A percentile compares a stretch with the other conserved stretches of the same genome.
Evolutionary conservation across 1,140 invertebrate species (phyloP).

Genomic region (Drosophila truncata): DNA sequence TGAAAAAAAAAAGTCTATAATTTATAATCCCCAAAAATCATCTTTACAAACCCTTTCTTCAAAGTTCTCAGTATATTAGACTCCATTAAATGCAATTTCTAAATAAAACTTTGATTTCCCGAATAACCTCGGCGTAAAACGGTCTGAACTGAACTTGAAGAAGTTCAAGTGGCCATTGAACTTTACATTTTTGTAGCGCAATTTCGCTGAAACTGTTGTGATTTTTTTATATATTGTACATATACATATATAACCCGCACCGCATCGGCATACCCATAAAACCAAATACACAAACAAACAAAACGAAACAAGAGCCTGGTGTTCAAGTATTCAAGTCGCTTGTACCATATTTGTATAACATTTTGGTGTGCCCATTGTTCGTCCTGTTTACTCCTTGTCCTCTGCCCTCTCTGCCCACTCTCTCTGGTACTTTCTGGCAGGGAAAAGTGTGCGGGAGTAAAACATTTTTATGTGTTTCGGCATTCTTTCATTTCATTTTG

Average conservation of each 20-base stretch:
- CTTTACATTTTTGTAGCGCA: neutral
- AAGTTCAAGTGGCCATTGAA: conserved; percentile 18
- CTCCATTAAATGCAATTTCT: neutral
- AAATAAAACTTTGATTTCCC: conserved; percentile 3
- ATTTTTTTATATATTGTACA: neutral
- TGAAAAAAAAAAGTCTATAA: no score
- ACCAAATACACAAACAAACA: conserved; percentile 1
- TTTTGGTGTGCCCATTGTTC: conserved; percentile 15
- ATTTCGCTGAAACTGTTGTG: neutral
- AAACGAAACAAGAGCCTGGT: conserved; percentile 10
- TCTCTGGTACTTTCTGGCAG: neutral
- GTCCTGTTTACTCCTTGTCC: conserved; percentile 12
- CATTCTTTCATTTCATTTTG: conserved; percentile 16
- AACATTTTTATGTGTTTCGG: conserved; percentile 11
- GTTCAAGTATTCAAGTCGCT: conserved; percentile 23
- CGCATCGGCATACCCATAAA: conserved; percentile 1
- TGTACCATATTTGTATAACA: conserved; percentile 23
- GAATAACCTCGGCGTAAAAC: neutral
- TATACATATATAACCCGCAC: neutral
- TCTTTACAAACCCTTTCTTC: neutral
- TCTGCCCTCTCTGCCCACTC: neutral
- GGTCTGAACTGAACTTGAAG: neutral
- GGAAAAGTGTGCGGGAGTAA: conserved; percentile 1
- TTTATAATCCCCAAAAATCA: neutral
- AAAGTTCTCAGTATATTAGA: neutral